Percentiles rank a stretch among this genome's conserved stretches.
These are phyloP conservation scores for Habropoda laboriosa DNA, from an alignment of 1,140 invertebrate species.

Conservation along the genomic window DNA sequence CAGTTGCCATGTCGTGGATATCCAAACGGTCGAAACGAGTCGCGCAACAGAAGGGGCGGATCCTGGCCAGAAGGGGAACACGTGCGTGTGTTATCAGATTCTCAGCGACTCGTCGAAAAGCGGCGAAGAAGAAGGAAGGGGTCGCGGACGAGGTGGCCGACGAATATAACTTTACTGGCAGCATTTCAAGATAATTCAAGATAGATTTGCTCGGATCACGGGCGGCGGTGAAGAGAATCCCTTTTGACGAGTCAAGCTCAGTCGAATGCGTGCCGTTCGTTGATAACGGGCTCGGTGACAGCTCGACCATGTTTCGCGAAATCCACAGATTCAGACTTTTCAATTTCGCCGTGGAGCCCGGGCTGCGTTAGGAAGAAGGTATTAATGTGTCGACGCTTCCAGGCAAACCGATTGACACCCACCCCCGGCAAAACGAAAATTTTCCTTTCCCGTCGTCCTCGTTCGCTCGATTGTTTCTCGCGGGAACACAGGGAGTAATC, in stretches of 20 bases:
- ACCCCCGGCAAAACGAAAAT: neutral
- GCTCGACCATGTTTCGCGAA: constrained; percentile 63
- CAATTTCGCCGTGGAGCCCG: constrained; percentile 55
- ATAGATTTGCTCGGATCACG: constrained; percentile 65
- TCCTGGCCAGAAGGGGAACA: neutral
- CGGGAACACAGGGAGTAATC: neutral
- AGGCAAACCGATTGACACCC: constrained; percentile 11
- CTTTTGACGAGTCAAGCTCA: constrained; percentile 69
- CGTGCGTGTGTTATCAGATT: constrained; percentile 17
- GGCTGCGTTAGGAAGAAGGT: constrained; percentile 28
- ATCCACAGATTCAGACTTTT: constrained; percentile 68
- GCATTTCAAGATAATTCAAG: constrained; percentile 67
- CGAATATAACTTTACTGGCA: constrained; percentile 47
- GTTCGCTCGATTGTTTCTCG: neutral
- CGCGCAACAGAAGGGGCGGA: neutral
- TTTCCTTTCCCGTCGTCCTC: neutral
- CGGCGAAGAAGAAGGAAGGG: neutral
- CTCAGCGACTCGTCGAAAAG: neutral
- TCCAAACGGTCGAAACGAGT: constrained; percentile 10
- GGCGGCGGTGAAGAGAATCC: constrained; percentile 59
- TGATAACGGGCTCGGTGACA: constrained; percentile 63
- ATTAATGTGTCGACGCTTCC: constrained; percentile 43
- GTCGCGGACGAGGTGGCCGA: neutral
- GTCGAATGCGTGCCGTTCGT: constrained; percentile 70
- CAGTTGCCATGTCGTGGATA: no score